Evolutionary conservation across 2,797 vertebrate species (phyloP), one percentile per base, ranked within the genome.

Genomic region (Hoplostethus mediterraneus): DNA sequence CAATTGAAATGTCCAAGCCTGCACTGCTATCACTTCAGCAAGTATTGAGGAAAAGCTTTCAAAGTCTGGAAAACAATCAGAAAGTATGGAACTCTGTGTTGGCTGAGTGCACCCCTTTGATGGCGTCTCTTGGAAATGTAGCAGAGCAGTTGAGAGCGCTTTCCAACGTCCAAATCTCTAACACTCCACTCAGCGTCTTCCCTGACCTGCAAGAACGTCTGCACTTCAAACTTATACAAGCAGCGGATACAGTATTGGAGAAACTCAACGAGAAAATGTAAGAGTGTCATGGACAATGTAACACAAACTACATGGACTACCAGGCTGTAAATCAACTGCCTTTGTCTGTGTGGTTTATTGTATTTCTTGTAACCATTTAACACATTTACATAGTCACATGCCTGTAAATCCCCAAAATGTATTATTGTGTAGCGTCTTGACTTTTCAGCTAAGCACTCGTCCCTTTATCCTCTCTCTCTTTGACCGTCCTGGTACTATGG

Each of bases 81-180:
- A 78, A 55, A 17, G 53, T 80, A 11, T 98, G 96, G 96, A 77
- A 9, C 28, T 45, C 56, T 5, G 73, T 83, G 0, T 31, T 95
- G 71, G 58, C 45, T 0, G 95, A 95, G 8, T 96, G 95, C 75
- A 60, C n/a, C 1, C 90, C 95, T 1, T 87, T 96, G 4, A 45
- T 96, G 44, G 85, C 12, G 36, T 95, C 96, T 1, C 85, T 97
- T 5, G 87, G 94, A 61, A 97, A 96, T 71, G 73, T 97, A 71
- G 94, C 91, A 0, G 94, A 95, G 80, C 97, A 98, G 90, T 72
- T 92, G 31, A 87, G 86, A 38, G 95, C 96, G 0, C 83, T 94
- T 1, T 88, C 91, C 59, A 90, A 72, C 6, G 81, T 95, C 9
- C 71, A 83, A 0, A 76, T 96, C 1, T 63, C 82, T 12, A 83